Evolutionary conservation across 2,888 invertebrate genomes (phyloP).

Genomic region (Scaptomyza parva): DNA sequence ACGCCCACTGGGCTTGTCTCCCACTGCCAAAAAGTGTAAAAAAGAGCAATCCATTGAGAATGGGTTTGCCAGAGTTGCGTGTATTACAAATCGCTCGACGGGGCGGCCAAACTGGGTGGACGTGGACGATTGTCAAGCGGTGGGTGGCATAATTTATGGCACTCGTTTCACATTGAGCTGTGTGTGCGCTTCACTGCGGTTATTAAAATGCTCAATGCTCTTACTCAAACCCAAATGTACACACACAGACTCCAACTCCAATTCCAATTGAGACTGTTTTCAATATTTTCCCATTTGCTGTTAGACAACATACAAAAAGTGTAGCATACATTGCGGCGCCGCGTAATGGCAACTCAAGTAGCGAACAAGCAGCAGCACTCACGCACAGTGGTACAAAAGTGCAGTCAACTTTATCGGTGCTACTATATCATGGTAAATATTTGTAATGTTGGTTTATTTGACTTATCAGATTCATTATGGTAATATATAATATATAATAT

Average conservation of each 20-base stretch:
- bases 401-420: too few relatives aligned
- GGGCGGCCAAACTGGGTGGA: conserved; percentile 68
- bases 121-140: conserved; percentile 63
- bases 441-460: too few relatives aligned
- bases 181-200: conserved; percentile 64
- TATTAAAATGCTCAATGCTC: conserved; percentile 80
- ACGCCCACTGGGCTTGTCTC: conserved; percentile 36
- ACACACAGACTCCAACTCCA: conserved; percentile 18
- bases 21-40: too few relatives aligned
- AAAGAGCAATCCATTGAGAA: conserved; percentile 75
- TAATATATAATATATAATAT: too few relatives aligned
- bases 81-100: conserved; percentile 83
- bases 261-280: conserved; percentile 30
- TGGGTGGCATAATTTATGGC: conserved; percentile 81
- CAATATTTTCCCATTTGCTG: conserved; percentile 40
- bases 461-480: too few relatives aligned
- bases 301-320: conserved; percentile 67
- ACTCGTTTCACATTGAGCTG: conserved; percentile 51
- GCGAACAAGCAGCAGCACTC: conserved; percentile 38
- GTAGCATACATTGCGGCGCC: conserved; percentile 73
- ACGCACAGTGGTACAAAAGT: conserved; percentile 39
- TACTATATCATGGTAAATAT: too few relatives aligned
- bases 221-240: conserved; percentile 59
- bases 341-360: conserved; percentile 75
- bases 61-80: conserved; percentile 48